phyloP scores from a whole-genome alignment of 2,797 vertebrate species.

The Darevskia mixta region DNA sequence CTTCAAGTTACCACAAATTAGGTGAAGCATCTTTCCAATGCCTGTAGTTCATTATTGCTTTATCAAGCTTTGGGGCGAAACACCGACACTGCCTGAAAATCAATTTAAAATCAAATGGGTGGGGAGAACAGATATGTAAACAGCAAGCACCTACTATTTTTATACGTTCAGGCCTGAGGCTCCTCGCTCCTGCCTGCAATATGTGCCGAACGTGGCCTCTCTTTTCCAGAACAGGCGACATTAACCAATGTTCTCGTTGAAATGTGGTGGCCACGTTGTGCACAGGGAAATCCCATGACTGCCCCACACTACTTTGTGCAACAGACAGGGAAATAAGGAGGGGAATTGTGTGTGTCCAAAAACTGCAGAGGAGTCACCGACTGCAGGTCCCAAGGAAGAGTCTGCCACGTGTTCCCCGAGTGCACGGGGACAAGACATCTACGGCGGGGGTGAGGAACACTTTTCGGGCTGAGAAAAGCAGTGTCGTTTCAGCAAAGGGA shows the following conservation, averaged over 20 bases:
- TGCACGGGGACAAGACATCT: too few relatives aligned
- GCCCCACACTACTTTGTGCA: neutral
- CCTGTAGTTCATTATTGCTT: slow-evolving; percentile 74
- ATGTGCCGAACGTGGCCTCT: slow-evolving; percentile 32
- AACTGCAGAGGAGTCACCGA: neutral
- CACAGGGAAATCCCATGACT: neutral
- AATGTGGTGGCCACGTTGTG: neutral
- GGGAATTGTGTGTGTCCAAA: neutral
- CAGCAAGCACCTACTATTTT: slow-evolving; percentile 64
- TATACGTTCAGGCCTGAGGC: slow-evolving; percentile 39
- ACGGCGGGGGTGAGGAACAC: neutral
- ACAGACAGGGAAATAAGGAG: neutral
- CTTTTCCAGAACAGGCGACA: neutral
- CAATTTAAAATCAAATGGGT: slow-evolving; percentile 52
- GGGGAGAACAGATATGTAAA: slow-evolving; percentile 56
- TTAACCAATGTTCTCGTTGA: neutral
- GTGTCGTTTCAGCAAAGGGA: neutral
- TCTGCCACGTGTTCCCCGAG: neutral
- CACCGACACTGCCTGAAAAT: slow-evolving; percentile 62
- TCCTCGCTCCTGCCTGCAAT: slow-evolving; percentile 7
- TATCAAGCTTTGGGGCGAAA: slow-evolving; percentile 68
- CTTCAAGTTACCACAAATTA: slow-evolving; percentile 31
- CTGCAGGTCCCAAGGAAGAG: too few relatives aligned
- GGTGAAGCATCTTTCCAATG: slow-evolving; percentile 41
- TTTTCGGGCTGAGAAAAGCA: neutral